A percentile compares a stretch with the other conserved stretches of the same genome.
Conservation (phyloP, 2,113 vertebrate genomes). For the Engraulis encrasicolus region DNA sequence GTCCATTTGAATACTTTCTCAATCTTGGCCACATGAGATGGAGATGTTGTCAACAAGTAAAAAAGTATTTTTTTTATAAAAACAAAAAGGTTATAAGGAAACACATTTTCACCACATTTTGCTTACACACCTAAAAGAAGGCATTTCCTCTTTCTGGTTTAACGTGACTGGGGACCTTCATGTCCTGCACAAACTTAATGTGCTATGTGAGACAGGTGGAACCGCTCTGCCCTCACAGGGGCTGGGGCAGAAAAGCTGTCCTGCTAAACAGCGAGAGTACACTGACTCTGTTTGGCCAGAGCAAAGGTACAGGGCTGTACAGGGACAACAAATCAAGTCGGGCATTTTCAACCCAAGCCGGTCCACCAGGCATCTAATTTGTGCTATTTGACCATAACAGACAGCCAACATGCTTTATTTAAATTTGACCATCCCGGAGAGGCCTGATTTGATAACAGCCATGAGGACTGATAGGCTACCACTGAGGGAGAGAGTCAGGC, state of each 20-base stretch:
- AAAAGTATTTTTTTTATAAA: too few species aligned
- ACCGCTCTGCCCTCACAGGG: neutral
- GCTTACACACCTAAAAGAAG: neutral
- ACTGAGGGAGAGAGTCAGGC: too few species aligned
- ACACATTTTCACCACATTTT: neutral
- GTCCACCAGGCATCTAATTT: too few species aligned
- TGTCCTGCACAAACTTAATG: neutral
- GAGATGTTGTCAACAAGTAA: neutral
- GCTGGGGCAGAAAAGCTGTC: constrained; percentile 36
- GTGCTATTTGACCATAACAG: too few species aligned
- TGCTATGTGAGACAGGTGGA: constrained; percentile 6
- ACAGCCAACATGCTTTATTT: too few species aligned
- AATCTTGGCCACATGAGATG: neutral
- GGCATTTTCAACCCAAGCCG: too few species aligned
- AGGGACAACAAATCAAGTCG: too few species aligned
- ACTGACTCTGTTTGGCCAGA: constrained; percentile 45
- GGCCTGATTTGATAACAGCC: too few species aligned
- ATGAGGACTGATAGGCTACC: too few species aligned
- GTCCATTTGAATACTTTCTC: neutral
- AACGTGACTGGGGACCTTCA: neutral
- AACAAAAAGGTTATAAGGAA: neutral
- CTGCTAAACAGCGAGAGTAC: constrained; percentile 38
- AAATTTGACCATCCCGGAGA: too few species aligned
- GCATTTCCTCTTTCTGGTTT: neutral
- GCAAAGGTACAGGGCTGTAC: too few species aligned